Base-by-base conservation (phyloP, 2,888 invertebrate genomes). In the Idaea dimidiata region DNA sequence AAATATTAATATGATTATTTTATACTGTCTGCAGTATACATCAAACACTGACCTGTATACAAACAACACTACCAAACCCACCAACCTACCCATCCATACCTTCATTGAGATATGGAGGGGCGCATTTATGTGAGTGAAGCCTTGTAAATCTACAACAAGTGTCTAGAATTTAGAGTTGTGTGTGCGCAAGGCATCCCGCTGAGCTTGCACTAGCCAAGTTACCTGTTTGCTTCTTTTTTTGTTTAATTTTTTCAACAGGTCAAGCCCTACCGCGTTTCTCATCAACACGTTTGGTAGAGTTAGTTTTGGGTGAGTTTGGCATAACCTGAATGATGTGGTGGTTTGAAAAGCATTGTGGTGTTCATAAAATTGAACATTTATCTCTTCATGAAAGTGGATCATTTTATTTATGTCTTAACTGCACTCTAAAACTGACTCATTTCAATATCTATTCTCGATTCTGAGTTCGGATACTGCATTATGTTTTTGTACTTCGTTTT, bases 221-320 rank as follows among this genome's bases (percentile, higher is more conserved):
- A 80, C 79, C 78, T 75, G 83, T 79, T 87, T 89, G 87, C 86
- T 87, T 85, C 81, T 88, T 91, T 71, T 56, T 90, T 89, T 89
- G 88, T 89, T 89, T 89, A 88, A 93, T 94, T 94, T 95, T 92
- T 95, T 93, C 95, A 95, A 95, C 93, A 94, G 94, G 93, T 93
- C 94, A 94, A 94, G 94, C 91, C 93, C 94, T 89, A 93, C 94
- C 89, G 93, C 94, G 93, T 94, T 95, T 94, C 93, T 95, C 93
- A 94, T 94, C 93, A 94, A 95, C 94, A 94, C 94, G 88, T 93
- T 95, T 90, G 93, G 93, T 93, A 93, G 93, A 92, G 94, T 94
- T 91, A 94, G 94, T 89, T 94, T 95, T 90, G 95, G 95, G 95
- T 95, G 95, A 94, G 95, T 95, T 89, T 89, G 87, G 83, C 86